These are phyloP conservation scores for Plutomurus gul DNA, from an alignment of 1,140 invertebrate species.

Conservation along the genomic window DNA sequence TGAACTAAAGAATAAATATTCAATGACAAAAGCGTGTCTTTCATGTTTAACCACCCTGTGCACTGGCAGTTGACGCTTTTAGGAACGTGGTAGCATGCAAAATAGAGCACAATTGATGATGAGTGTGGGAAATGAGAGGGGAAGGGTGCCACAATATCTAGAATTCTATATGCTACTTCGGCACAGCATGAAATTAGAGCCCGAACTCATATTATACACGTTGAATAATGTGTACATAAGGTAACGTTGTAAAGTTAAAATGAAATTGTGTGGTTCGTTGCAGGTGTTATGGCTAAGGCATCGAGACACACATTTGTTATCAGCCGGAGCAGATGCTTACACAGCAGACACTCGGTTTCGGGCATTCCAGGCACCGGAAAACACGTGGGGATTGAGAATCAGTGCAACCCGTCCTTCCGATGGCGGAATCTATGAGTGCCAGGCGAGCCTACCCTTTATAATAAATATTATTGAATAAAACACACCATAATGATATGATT, in stretches of 20 bases:
- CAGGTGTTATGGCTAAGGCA: conserved; percentile 52
- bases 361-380: conserved; percentile 47
- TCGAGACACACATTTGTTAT: conserved; percentile 52
- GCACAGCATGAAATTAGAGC: not conserved
- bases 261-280: conserved; percentile 14
- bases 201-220: no score
- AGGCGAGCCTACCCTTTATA: no score
- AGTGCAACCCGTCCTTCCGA: conserved; percentile 57
- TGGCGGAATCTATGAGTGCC: conserved; percentile 53
- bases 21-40: no score
- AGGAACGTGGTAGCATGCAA: no score
- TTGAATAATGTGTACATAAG: not conserved
- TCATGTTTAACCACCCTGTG: no score
- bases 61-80: no score
- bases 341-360: conserved; percentile 50
- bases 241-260: not conserved
- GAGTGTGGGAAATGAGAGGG: no score
- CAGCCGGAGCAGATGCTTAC: conserved; percentile 49
- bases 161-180: not conserved
- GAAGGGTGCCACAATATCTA: no score
- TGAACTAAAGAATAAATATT: no score
- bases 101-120: no score
- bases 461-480: not conserved
- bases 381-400: conserved; percentile 59
- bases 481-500: not conserved